phyloP scores from a whole-genome alignment of 2,888 invertebrate species.

The Melipona bicolor region DNA sequence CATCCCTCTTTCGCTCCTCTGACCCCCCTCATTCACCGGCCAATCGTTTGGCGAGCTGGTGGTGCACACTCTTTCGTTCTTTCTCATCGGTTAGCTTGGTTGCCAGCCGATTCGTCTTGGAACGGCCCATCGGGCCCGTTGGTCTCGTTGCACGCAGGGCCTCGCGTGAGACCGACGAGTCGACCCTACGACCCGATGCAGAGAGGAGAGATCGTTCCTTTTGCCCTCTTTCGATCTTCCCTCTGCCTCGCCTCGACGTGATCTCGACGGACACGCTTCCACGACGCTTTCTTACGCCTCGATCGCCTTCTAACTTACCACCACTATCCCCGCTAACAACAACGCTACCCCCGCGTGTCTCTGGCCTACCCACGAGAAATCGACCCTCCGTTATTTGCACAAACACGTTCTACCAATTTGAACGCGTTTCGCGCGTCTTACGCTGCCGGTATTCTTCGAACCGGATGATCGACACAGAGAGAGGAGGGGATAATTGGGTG shows the following conservation, averaged over 20 bases:
- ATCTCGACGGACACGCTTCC: conserved; percentile 48
- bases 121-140: conserved; percentile 68
- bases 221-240: conserved; percentile 70
- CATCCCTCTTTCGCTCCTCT: conserved; percentile 60
- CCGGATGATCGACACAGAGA: too few species aligned
- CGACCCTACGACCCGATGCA: conserved; percentile 80
- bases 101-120: conserved; percentile 69
- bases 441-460: conserved; percentile 9
- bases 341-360: conserved; percentile 45
- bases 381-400: conserved; percentile 45
- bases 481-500: not conserved
- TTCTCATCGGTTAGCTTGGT: conserved; percentile 66
- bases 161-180: conserved; percentile 77
- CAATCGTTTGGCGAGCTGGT: conserved; percentile 43
- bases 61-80: conserved; percentile 47
- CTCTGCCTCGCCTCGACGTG: conserved; percentile 34
- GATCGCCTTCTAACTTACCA: conserved; percentile 30
- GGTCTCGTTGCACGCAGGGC: conserved; percentile 73
- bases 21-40: conserved; percentile 33
- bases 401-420: conserved; percentile 40
- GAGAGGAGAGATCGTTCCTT: conserved; percentile 72
- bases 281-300: conserved; percentile 47
- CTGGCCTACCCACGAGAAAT: conserved; percentile 47
- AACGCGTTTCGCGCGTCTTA: conserved; percentile 23
- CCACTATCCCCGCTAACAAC: conserved; percentile 8